These are phyloP conservation scores for Nymphalis c-album DNA, from an alignment of 2,888 invertebrate genomes.

Conservation along the genomic window DNA sequence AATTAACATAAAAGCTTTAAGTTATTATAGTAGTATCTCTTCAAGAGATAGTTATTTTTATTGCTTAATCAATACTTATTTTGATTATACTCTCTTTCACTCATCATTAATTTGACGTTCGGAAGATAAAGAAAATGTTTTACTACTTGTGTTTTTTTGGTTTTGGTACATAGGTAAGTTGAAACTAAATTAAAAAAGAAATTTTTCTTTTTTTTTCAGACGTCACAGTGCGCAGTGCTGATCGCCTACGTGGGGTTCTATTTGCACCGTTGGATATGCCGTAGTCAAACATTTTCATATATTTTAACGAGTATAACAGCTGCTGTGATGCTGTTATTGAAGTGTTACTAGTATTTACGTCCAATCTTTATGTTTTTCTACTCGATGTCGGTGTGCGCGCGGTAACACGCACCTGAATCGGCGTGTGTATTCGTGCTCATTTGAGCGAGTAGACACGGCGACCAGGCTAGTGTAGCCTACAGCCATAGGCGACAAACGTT, in stretches of 20 bases:
- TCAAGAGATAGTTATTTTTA: too few relatives aligned
- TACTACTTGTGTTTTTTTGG: too few relatives aligned
- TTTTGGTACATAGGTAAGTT: too few relatives aligned
- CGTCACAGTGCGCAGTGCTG: conserved; percentile 9
- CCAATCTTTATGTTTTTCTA: conserved; percentile 20
- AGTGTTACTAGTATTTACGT: not conserved
- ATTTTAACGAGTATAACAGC: conserved; percentile 36
- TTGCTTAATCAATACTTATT: too few relatives aligned
- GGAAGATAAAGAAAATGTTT: too few relatives aligned
- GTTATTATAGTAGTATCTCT: too few relatives aligned
- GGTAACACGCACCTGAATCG: conserved; percentile 60
- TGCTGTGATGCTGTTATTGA: conserved; percentile 40
- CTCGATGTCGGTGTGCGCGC: conserved; percentile 52
- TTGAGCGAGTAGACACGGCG: conserved; percentile 49
- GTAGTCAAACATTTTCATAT: conserved; percentile 41
- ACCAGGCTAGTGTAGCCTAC: conserved; percentile 64
- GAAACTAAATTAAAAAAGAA: not conserved
- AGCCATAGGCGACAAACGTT: conserved; percentile 72
- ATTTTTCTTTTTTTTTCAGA: conserved; percentile 36
- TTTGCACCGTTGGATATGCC: conserved; percentile 40
- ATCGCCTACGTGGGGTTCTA: conserved; percentile 11
- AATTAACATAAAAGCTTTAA: too few relatives aligned
- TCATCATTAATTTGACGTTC: too few relatives aligned
- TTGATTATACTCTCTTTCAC: too few relatives aligned
- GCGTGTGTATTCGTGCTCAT: conserved; percentile 47